A percentile compares a stretch with the other conserved stretches of the same genome.
Conservation (phyloP, 92 coral and sea anemone genomes). For the Parazoanthus atlanticus region DNA sequence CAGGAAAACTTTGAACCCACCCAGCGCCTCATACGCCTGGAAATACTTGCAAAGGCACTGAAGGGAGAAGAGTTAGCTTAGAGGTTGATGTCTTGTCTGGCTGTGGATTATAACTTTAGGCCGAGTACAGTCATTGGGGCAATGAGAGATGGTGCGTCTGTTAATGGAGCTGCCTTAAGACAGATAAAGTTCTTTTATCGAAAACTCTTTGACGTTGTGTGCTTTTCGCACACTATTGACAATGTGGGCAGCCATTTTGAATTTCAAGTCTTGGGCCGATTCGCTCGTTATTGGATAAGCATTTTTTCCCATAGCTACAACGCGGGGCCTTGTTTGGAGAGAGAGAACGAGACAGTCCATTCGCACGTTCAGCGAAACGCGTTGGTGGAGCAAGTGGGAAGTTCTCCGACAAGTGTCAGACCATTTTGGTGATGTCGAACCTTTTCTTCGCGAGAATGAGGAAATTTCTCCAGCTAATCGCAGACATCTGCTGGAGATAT, state of each 20-base stretch:
- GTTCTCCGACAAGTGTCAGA: slow-evolving; percentile 54
- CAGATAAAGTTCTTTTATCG: slow-evolving; percentile 51
- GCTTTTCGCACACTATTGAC: slow-evolving; percentile 54
- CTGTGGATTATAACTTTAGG: slow-evolving; percentile 52
- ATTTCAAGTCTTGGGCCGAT: slow-evolving; percentile 51
- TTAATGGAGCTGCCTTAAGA: slow-evolving; percentile 60
- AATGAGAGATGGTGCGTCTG: slow-evolving; percentile 57
- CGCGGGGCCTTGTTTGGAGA: slow-evolving; percentile 48
- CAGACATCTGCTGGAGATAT: slow-evolving; percentile 50
- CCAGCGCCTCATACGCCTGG: slow-evolving; percentile 56
- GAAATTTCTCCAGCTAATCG: slow-evolving; percentile 58
- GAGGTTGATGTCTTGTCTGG: slow-evolving; percentile 54
- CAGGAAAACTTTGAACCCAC: slow-evolving; percentile 54
- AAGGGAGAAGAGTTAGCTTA: slow-evolving; percentile 63
- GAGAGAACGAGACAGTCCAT: slow-evolving; percentile 53
- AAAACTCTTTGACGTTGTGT: slow-evolving; percentile 52
- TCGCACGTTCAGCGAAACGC: slow-evolving; percentile 51
- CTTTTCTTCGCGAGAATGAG: slow-evolving; percentile 56
- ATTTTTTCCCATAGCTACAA: slow-evolving; percentile 55
- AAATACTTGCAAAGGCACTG: slow-evolving; percentile 55
- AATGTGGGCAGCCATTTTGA: slow-evolving; percentile 56
- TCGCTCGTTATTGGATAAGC: slow-evolving; percentile 46
- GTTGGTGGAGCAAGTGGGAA: slow-evolving; percentile 60
- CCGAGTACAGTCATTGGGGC: slow-evolving; percentile 48
- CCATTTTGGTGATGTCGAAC: slow-evolving; percentile 50